Conservation (phyloP, 2,888 invertebrate species). For the Lithophane semibrunnea region DNA sequence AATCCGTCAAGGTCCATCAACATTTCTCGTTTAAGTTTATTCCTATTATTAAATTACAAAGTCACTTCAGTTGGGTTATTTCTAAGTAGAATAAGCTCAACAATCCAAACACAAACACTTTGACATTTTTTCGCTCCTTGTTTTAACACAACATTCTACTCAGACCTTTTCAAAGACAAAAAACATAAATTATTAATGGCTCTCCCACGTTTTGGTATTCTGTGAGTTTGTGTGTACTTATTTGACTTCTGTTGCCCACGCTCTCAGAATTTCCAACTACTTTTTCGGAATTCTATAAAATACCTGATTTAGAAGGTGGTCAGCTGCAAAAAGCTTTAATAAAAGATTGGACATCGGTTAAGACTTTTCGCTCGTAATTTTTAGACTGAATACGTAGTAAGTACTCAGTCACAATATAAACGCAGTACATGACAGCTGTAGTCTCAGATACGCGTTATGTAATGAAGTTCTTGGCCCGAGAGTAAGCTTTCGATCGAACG, state of each 20-base stretch:
- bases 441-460: background rate
- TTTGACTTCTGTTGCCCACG: conserved; percentile 3
- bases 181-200: conserved; percentile 13
- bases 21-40: background rate
- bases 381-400: no score
- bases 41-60: background rate
- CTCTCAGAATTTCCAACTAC: conserved; percentile 15
- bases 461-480: background rate
- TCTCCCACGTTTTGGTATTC: conserved; percentile 24
- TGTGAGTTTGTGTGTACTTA: conserved; percentile 8
- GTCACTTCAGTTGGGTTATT: background rate
- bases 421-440: no score
- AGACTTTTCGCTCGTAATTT: background rate
- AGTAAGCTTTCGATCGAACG: background rate
- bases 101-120: background rate
- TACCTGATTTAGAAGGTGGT: background rate
- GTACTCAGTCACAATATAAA: no score
- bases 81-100: background rate
- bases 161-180: background rate
- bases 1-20: background rate
- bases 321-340: background rate
- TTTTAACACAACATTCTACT: background rate
- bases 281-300: background rate
- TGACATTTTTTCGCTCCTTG: background rate
- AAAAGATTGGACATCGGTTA: background rate